phyloP scores from a whole-genome alignment of 2,113 vertebrate genomes.

The Lasiurus cinereus region DNA sequence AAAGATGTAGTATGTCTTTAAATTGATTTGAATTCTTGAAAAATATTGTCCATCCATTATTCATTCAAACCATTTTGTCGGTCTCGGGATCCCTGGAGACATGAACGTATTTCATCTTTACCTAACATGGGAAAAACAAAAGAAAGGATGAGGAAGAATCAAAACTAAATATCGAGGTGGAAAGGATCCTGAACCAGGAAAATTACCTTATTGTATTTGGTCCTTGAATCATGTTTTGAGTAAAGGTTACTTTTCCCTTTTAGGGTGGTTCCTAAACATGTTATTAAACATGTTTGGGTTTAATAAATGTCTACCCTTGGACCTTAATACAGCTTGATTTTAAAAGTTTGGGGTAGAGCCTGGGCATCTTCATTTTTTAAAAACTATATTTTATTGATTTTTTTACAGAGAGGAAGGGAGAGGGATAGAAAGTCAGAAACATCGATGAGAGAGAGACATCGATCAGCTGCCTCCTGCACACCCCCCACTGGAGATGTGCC shows the following conservation, averaged over 20 bases:
- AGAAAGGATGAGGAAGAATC: background rate
- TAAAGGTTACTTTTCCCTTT: background rate
- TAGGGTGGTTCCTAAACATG: background rate
- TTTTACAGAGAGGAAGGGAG: too few relatives aligned
- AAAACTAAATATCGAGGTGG: background rate
- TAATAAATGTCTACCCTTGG: background rate
- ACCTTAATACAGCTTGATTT: background rate
- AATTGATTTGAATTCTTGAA: conserved; percentile 32
- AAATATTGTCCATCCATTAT: background rate
- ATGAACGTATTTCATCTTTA: conserved; percentile 27
- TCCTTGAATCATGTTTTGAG: background rate
- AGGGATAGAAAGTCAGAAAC: too few relatives aligned
- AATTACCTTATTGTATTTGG: background rate
- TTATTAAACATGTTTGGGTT: background rate
- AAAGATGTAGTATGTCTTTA: background rate
- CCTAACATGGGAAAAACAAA: background rate
- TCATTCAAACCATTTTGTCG: background rate
- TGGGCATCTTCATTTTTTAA: background rate
- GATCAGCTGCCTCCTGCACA: too few relatives aligned
- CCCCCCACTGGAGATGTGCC: too few relatives aligned
- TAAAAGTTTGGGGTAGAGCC: background rate
- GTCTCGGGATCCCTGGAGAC: background rate
- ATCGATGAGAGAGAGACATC: too few relatives aligned
- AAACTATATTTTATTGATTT: too few relatives aligned
- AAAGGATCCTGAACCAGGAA: background rate